Evolutionary conservation across 2,888 invertebrate genomes (phyloP), one percentile per base, ranked within the genome.

Genomic region (Selenia dentaria): DNA sequence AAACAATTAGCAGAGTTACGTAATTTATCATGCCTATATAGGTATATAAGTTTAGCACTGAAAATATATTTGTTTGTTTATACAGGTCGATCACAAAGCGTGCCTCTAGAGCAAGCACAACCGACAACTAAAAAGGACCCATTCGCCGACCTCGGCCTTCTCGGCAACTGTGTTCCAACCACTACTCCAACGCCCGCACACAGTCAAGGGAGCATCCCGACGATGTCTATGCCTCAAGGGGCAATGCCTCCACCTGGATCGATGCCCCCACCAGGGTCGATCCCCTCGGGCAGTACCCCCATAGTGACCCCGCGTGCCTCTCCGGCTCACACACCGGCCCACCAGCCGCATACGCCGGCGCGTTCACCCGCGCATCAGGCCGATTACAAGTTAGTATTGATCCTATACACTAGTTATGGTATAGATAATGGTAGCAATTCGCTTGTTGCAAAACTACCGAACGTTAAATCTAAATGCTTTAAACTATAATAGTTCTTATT

Each of bases 91-190:
- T 68, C 83, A 1, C 83, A 79, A 63, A 86, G 79, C 64, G 78
- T 79, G n/a, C 80, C 84, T 0, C 54, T 76, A 1, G 84, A 83
- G 31, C 71, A 93, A 71, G 85, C 92, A 64, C 79, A 92, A 69
- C 67, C 92, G 59, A 55, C 92, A 59, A 55, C 88, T 51, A 70
- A 88, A 52, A 84, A 83, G 56, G 96, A 96, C 78, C 95, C 96
- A 2, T 96, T 96, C 74, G 94, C 95, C 1, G 95, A 95, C 68
- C 89, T 96, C 16, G 94, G 93, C 36, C 63, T 77, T 6, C 63
- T 83, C 40, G 79, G 79, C 10, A 57, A 64, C n/a, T 57, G 38
- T 13, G 52, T 72, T 36, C 54, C 55, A 36, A 34, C 51, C 8
- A 28, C 40, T 0, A 32, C 31, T 2, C 37, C 51, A 3, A 37